Base-by-base conservation (phyloP, 2,888 invertebrate species). In the Apomyelois bistriatella region DNA sequence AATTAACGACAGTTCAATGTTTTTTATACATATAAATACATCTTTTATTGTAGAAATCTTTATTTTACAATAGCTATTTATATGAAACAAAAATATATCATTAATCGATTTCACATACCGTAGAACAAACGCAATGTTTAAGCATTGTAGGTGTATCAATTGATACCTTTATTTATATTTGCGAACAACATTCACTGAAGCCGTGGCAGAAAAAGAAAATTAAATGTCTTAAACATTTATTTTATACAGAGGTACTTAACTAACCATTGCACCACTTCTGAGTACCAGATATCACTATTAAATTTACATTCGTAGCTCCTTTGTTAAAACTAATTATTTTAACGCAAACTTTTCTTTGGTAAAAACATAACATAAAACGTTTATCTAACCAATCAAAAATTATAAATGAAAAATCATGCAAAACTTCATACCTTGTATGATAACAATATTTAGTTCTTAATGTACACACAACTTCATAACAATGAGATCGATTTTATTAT, bases 401-500 rank as follows among this genome's bases (percentile, higher is more conserved):
- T 61, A 74, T 74, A 68, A 68, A 60, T 65, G 71, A 76, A 70
- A 68, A 70, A 64, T 66, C 57, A 73, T 71, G 68, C 68, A 72
- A 72, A 81, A 87, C 73, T 88, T 90, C 90, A 90, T 88, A 90
- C 90, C 87, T 79, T 85, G 90, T 90, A 90, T 90, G 89, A 89
- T 90, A 89, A 90, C 89, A 90, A 88, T 81, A 79, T 78, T 79
- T 76, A 81, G 64, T 79, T 72, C 78, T 80, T 81, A 71, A 76
- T 76, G 74, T 80, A 84, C 76, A 76, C 70, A 80, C 72, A 81
- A 79, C 78, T 86, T 76, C 79, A 84, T 85, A 89, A 89, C 87
- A 89, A 87, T 89, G 89, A 90, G 89, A 90, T 89, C 89, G 85
- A 79, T 84, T 85, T 81, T 72, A 80, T 82, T 72, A 80, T 81